Evolutionary conservation across 1,140 invertebrate species (phyloP).

Genomic region (Polypedilum vanderplanki): DNA sequence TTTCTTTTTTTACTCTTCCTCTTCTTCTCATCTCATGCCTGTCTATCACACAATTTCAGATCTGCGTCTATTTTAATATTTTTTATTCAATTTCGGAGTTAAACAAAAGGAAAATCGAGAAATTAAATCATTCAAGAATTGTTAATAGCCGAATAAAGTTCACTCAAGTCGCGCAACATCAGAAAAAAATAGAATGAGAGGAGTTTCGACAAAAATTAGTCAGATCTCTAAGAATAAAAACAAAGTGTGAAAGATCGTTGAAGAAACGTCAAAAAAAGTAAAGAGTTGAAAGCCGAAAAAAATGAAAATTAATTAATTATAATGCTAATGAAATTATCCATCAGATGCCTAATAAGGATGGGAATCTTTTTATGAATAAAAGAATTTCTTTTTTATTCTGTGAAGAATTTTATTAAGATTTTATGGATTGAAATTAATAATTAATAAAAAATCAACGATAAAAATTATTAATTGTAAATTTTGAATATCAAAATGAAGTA

Average conservation of each 20-base stretch:
- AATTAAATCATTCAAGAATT: conserved; percentile 19
- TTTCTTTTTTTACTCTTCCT: neutral
- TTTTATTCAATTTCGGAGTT: neutral
- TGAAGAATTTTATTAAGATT: no score
- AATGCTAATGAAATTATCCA: conserved; percentile 19
- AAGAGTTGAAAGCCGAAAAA: neutral
- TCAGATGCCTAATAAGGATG: neutral
- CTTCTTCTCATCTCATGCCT: conserved; percentile 4
- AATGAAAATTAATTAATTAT: conserved; percentile 1
- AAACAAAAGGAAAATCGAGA: conserved; percentile 11
- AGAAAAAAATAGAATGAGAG: neutral
- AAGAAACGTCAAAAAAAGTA: neutral
- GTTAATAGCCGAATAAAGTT: conserved; percentile 12
- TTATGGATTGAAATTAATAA: no score
- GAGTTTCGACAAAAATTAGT: neutral
- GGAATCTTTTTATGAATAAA: neutral
- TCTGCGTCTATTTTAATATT: neutral
- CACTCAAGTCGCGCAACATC: neutral
- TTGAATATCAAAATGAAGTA: no score
- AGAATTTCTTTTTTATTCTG: no score
- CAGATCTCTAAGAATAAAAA: no score
- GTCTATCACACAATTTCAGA: neutral
- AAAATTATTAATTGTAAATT: no score
- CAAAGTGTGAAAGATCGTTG: neutral
- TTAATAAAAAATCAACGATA: no score